Evolutionary conservation across 2,113 vertebrate species (phyloP), one percentile per base, ranked within the genome.

Genomic region (Ceyx cyanopectus): DNA sequence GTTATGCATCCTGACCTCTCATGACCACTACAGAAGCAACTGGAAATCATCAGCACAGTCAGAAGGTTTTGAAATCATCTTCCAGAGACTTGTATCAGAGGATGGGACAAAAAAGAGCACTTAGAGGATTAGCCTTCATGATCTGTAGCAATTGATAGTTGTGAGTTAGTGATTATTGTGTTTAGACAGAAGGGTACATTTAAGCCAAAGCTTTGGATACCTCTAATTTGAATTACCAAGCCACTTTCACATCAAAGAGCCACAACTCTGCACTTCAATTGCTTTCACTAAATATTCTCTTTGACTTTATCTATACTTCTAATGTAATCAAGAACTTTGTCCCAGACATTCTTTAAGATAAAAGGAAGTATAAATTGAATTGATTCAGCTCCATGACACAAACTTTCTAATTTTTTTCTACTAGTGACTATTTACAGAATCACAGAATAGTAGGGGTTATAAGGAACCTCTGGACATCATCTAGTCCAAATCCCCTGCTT

Each of bases 251-350:
- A 68, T 79, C 58, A 89, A 69, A 91, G 16, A 68, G 11, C 14
- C 11, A 60, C 40, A 79, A 18, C 12, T 74, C 56, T 69, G 34
- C 21, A 53, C 66, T 81, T 72, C 40, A 51, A 7, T 72, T 75
- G 21, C n/a, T 79, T 87, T 85, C 53, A 73, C 53, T 72, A 85
- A 87, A 73, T 79, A 79, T 69, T 93, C 79, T 41, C 54, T 91
- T 89, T 85, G 81, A 65, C 48, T 85, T 14, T 19, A 9, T n/a
- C 46, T 40, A 5, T 68, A 76, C 46, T 79, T 41, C 20, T 45
- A 61, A 34, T 76, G 45, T 95, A 87, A 91, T 90, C 67, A 96
- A 80, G 50, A 76, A 61, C 18, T 57, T 91, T 85, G 48, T 80
- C 53, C 8, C 4, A 79, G 72, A 80, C 23, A 82, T 86, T 86